phyloP scores from a whole-genome alignment of 2,113 vertebrate genomes.

The Microtus ochrogaster region DNA sequence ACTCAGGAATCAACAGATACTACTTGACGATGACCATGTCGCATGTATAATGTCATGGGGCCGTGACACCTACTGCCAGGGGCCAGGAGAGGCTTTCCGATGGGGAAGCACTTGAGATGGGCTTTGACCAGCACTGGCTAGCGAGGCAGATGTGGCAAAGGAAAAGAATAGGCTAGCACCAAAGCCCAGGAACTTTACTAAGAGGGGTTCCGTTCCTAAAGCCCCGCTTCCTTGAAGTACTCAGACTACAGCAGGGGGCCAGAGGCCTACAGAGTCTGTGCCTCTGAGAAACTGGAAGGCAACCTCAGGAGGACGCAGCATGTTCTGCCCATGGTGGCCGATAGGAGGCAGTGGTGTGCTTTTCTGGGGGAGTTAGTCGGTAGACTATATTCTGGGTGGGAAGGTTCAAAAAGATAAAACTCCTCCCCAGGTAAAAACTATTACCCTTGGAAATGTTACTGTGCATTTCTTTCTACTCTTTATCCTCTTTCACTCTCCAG shows the following conservation, averaged over 20 bases:
- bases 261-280: not conserved
- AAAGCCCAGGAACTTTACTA: not conserved
- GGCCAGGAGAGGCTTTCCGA: not conserved
- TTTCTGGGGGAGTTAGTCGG: not conserved
- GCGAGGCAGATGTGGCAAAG: not conserved
- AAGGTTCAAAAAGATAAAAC: not conserved
- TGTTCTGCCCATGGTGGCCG: not conserved
- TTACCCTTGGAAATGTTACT: not conserved
- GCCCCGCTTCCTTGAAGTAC: not conserved
- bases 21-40: not conserved
- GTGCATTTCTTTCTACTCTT: not conserved
- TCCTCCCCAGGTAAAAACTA: not conserved
- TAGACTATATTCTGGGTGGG: not conserved
- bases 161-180: not conserved
- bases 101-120: not conserved
- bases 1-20: not conserved
- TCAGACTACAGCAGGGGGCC: not conserved
- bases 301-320: too few relatives aligned
- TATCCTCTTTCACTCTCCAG: not conserved
- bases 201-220: not conserved
- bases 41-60: not conserved
- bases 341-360: not conserved
- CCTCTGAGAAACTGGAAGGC: not conserved
- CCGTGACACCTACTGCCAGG: not conserved
- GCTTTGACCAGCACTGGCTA: conserved; percentile 1